These are phyloP conservation scores for Thereva nobilitata DNA, from an alignment of 2,888 invertebrate species.

Conservation along the genomic window DNA sequence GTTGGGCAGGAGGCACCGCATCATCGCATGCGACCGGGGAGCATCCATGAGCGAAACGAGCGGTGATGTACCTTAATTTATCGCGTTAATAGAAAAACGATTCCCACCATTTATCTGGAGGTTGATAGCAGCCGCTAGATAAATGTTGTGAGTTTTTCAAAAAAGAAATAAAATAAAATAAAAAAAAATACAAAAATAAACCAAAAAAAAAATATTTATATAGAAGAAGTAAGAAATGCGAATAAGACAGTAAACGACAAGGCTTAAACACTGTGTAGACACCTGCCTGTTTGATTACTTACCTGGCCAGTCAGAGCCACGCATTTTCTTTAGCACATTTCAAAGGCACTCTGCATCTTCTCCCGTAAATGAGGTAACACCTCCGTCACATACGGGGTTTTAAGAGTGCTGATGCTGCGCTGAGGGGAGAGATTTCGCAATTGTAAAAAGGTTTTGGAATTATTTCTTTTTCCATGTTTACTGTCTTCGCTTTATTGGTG, in stretches of 20 bases:
- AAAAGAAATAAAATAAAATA: background rate
- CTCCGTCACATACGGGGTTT: conserved; percentile 15
- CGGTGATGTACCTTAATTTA: conserved; percentile 43
- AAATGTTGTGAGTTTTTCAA: background rate
- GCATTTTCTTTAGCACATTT: conserved; percentile 22
- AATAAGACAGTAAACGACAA: conserved; percentile 27
- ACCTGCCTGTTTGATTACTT: conserved; percentile 24
- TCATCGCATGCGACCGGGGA: no score
- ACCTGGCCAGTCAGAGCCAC: conserved; percentile 22
- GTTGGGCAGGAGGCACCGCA: no score
- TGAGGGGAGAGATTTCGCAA: conserved; percentile 18
- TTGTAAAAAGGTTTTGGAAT: conserved; percentile 12
- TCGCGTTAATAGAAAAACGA: conserved; percentile 45
- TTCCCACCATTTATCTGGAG: conserved; percentile 41
- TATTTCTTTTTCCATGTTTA: conserved; percentile 17
- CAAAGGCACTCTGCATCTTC: conserved; percentile 26
- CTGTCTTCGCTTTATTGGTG: conserved; percentile 34
- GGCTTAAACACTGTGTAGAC: conserved; percentile 23
- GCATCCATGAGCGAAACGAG: conserved; percentile 27
- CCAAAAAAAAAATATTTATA: conserved; percentile 3
- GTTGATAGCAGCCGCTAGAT: background rate
- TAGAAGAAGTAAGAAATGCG: conserved; percentile 19
- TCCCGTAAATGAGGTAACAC: conserved; percentile 14
- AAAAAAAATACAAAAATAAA: background rate
- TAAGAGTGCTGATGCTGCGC: no score